Base-by-base conservation (phyloP, 1,140 invertebrate genomes). In the Drosophila burlai region DNA sequence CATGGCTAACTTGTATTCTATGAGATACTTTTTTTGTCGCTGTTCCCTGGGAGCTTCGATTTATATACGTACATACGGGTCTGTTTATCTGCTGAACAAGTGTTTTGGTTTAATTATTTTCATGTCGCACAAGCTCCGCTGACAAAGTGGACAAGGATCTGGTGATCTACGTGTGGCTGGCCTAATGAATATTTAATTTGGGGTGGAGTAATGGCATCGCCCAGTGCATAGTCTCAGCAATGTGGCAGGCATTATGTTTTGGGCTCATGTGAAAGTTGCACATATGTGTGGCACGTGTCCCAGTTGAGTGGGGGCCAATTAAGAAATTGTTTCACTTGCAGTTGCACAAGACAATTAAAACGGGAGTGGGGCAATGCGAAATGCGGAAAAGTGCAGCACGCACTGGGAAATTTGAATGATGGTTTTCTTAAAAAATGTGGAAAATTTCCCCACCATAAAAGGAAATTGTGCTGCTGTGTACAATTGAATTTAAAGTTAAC, bases 1-100 rank as follows among this genome's bases (percentile, higher is more conserved):
- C 85, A 90, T 90, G 85, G 85, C 85, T 80, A 90, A 90, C 85
- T n/a, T 68, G 85, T 90, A 89, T 89, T 90, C 81, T 84, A 89
- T 89, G 84, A 89, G 84, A 89, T 84, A 84, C 69, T 66, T 86
- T 81, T 85, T 85, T 68, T 76, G 45, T 40, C 54, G 13, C 52
- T 62, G 54, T 72, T 71, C 67, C 63, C 42, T 68, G 63, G 36
- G 64, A 66, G 73, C 46, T 46, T 7, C 40, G 63, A 50, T 49
- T 46, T 61, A 60, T 47, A 36, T 82, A 76, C 24, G 16, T 45
- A 58, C 13, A 34, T 26, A 24, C 38, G 52, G 24, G 29, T 46
- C 60, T 18, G 46, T 61, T 26, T 52, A 68, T 64, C 47, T 67
- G 65, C 67, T 76, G 66, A 71, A 89, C 84, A 90, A 90, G 69